A percentile compares a stretch with the other conserved stretches of the same genome.
phyloP scores from a whole-genome alignment of 2,797 vertebrate genomes.

The Gastrophryne carolinensis region DNA sequence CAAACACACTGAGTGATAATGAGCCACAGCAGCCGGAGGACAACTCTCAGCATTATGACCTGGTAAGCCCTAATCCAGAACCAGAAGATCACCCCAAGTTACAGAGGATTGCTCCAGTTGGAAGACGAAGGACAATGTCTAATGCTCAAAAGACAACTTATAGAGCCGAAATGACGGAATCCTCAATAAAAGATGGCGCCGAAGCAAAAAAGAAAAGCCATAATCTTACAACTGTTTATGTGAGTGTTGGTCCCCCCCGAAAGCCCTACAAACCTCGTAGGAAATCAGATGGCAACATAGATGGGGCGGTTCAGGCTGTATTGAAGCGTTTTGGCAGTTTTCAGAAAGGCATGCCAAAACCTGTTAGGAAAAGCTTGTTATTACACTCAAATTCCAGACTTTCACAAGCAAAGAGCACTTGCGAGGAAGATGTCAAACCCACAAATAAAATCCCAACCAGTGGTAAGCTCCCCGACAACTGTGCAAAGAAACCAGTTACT shows the following conservation, averaged over 20 bases:
- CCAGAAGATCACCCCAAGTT: constrained; percentile 59
- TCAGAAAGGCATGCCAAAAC: constrained; percentile 81
- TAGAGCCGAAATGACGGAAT: constrained; percentile 63
- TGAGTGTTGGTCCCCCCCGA: constrained; percentile 78
- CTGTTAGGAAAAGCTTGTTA: constrained; percentile 65
- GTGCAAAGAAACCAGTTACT: constrained; percentile 63
- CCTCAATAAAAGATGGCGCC: constrained; percentile 44
- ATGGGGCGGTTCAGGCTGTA: constrained; percentile 80
- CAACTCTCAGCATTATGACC: constrained; percentile 58
- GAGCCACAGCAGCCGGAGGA: constrained; percentile 50
- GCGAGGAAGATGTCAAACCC: constrained; percentile 59
- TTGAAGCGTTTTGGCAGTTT: constrained; percentile 84
- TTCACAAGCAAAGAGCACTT: constrained; percentile 5
- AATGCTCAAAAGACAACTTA: constrained; percentile 69
- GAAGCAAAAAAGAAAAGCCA: constrained; percentile 52
- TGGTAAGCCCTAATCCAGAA: constrained; percentile 51
- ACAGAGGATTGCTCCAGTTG: constrained; percentile 54
- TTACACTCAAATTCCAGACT: constrained; percentile 25
- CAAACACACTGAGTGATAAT: constrained; percentile 56
- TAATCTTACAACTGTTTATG: constrained; percentile 83
- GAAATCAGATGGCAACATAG: constrained; percentile 58
- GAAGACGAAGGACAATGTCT: constrained; percentile 65
- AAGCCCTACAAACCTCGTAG: constrained; percentile 58
- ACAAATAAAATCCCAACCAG: not conserved
- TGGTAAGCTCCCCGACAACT: constrained; percentile 57